Conservation (phyloP, 1,140 invertebrate species). For the Calliphora vicina region DNA sequence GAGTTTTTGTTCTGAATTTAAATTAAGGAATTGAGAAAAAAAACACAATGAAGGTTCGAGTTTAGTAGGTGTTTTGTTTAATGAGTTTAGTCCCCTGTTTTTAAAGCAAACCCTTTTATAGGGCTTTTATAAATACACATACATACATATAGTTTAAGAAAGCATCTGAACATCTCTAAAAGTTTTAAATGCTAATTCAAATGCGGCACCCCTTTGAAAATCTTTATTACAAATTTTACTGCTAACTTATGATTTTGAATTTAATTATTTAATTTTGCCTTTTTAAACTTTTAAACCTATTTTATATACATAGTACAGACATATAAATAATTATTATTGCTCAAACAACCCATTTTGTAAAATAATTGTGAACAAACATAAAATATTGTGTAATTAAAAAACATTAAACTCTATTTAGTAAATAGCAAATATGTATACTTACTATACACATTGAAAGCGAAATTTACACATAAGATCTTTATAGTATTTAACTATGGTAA, state of each 20-base stretch:
- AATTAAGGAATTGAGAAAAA: too few relatives aligned
- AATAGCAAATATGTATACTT: neutral
- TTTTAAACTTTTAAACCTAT: neutral
- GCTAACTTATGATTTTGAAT: neutral
- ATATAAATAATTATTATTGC: neutral
- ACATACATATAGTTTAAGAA: too few relatives aligned
- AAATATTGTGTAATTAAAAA: neutral
- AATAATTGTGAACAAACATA: neutral
- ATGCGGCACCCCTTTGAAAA: neutral
- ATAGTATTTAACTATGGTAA: too few relatives aligned
- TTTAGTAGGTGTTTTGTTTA: too few relatives aligned
- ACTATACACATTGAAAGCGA: neutral
- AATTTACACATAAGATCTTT: neutral
- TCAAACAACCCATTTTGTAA: neutral
- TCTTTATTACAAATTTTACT: neutral
- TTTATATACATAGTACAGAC: too few relatives aligned
- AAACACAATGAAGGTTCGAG: too few relatives aligned
- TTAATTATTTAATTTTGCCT: neutral
- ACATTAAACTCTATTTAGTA: neutral
- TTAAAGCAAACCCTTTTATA: too few relatives aligned
- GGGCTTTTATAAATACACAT: too few relatives aligned
- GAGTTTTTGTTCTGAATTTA: too few relatives aligned
- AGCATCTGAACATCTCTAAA: neutral
- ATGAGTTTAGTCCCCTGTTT: too few relatives aligned
- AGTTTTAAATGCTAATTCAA: neutral